phyloP scores from a whole-genome alignment of 2,888 invertebrate species.

The Hirtodrosophila histrioides region DNA sequence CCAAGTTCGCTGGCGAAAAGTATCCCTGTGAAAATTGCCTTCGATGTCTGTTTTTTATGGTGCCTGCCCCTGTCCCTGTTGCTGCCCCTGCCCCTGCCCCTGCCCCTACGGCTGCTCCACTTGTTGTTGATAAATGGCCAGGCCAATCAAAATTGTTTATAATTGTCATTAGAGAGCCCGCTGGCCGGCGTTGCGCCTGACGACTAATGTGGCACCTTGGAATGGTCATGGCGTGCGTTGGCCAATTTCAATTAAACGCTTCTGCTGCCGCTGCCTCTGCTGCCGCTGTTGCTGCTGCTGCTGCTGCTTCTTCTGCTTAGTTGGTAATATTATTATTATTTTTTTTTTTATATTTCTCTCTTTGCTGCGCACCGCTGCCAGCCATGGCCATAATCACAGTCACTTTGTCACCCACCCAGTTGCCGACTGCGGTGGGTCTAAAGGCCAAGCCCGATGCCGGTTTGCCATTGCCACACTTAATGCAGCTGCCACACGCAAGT shows the following conservation, averaged over 20 bases:
- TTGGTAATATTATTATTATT: neutral
- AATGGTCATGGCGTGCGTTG: slow-evolving; percentile 77
- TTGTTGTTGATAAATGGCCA: slow-evolving; percentile 62
- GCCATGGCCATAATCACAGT: slow-evolving; percentile 70
- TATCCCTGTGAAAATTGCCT: slow-evolving; percentile 39
- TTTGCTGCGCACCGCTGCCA: slow-evolving; percentile 13
- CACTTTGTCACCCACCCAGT: slow-evolving; percentile 78
- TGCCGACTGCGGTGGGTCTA: slow-evolving; percentile 49
- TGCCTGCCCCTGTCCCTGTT: neutral
- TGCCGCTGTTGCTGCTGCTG: neutral
- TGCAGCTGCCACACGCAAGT: slow-evolving; percentile 78
- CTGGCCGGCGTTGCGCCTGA: slow-evolving; percentile 59
- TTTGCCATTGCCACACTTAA: slow-evolving; percentile 36
- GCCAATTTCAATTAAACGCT: slow-evolving; percentile 77
- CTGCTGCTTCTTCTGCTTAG: neutral
- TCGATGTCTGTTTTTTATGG: slow-evolving; percentile 74
- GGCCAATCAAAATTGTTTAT: slow-evolving; percentile 76
- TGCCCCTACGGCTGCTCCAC: slow-evolving; percentile 24
- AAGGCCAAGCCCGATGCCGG: slow-evolving; percentile 30
- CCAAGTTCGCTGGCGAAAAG: slow-evolving; percentile 14
- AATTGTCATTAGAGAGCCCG: slow-evolving; percentile 62
- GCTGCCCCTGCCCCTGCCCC: neutral
- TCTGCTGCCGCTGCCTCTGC: neutral
- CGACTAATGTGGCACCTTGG: slow-evolving; percentile 79
- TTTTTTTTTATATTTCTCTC: slow-evolving; percentile 1